Conservation (phyloP, 2,797 vertebrate genomes). For the Malacoraja senta region DNA sequence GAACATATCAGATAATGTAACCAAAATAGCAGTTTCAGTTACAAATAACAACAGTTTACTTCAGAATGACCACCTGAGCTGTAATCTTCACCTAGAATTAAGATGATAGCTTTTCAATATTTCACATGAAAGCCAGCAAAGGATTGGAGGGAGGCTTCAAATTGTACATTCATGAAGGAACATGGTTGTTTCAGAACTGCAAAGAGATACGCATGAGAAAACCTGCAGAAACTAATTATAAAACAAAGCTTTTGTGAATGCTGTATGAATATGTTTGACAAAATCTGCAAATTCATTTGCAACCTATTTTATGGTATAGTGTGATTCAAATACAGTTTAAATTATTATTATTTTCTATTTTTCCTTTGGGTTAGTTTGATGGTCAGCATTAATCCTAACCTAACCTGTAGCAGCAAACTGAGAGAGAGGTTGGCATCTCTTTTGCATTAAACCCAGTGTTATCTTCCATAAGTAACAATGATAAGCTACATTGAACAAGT, state of each 20-base stretch:
- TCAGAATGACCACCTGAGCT: constrained; percentile 34
- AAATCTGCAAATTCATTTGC: background rate
- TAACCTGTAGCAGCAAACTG: background rate
- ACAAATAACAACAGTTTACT: constrained; percentile 35
- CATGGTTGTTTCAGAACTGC: constrained; percentile 17
- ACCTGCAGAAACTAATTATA: background rate
- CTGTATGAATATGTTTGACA: background rate
- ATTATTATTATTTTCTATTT: background rate
- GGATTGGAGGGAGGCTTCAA: background rate
- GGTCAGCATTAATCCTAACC: background rate
- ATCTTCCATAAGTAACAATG: background rate
- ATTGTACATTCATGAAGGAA: constrained; percentile 32
- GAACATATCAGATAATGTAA: constrained; percentile 27
- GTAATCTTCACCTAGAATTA: constrained; percentile 25
- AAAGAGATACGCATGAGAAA: constrained; percentile 14
- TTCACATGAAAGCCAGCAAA: constrained; percentile 32
- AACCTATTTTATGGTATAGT: background rate
- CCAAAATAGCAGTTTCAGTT: constrained; percentile 29
- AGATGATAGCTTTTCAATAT: constrained; percentile 30
- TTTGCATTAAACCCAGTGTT: background rate
- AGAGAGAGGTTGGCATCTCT: background rate
- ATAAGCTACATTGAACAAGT: background rate
- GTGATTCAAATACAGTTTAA: background rate
- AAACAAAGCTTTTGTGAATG: background rate
- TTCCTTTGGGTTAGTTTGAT: background rate